Evolutionary conservation across 2,113 vertebrate genomes (phyloP), one percentile per base, ranked within the genome.

Genomic region (Oxyura jamaicensis): DNA sequence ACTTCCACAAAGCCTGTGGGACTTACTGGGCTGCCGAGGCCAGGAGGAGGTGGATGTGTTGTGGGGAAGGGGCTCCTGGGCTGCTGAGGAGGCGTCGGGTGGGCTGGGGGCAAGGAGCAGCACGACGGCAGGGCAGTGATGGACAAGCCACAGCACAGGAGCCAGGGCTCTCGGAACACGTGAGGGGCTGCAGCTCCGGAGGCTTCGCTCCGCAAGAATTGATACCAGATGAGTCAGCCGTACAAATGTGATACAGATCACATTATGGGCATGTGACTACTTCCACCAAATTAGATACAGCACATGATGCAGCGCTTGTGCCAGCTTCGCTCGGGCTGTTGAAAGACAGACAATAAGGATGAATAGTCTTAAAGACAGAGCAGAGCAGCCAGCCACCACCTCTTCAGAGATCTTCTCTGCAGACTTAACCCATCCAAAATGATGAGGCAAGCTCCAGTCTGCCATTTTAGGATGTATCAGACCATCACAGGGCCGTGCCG

Each of bases 181-280:
- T 77, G 77, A 84, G 48, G 59, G 12, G 72, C 77, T 92, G 80
- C 65, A 93, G 83, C 58, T 25, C 56, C 1, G 53, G 83, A 95
- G 77, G 48, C 77, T 78, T 92, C 0, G 0, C 92, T 62, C 44
- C n/a, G 9, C 65, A 60, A 60, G 86, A 84, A 97, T 95, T 95
- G 94, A 55, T 93, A 92, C 77, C 95, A 96, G 81, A 95, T 97
- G 96, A 95, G 29, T 95, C 86, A 65, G 77, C 73, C 1, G 0
- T 53, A 88, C 73, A 96, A 93, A 92, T 78, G 29, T 60, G 92
- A 95, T 74, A 84, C 88, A 93, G 69, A 88, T 92, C 95, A 55
- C 69, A 75, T 83, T 33, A 12, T 4, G 56, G 73, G 39, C 93
- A 95, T 82, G 95, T 92, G 96, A 94, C 86, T 60, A 42, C 73